Percentiles rank a stretch among this genome's conserved stretches.
Conservation (phyloP, 2,888 invertebrate species). For the Piscicola geometra region DNA sequence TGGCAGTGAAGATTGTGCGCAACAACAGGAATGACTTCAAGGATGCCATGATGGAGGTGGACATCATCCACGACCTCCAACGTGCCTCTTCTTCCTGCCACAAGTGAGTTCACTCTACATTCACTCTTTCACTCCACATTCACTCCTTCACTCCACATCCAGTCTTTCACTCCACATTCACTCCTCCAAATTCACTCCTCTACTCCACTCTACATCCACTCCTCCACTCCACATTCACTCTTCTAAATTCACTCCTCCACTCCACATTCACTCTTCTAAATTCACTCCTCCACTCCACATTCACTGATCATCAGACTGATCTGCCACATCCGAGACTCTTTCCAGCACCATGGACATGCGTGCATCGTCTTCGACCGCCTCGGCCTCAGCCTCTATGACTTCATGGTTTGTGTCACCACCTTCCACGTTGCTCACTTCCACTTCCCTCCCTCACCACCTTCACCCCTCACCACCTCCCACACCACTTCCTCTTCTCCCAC, state of each 20-base stretch:
- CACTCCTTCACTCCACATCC: neutral
- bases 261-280: no score
- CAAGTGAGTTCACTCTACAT: constrained; percentile 70
- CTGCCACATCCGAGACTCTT: constrained; percentile 51
- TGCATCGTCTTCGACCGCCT: constrained; percentile 56
- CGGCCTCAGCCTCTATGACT: constrained; percentile 57
- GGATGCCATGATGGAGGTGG: constrained; percentile 97
- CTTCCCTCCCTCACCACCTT: no score
- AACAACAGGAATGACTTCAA: constrained; percentile 99
- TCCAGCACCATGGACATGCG: constrained; percentile 57
- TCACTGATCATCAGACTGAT: neutral
- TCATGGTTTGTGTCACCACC: constrained; percentile 52
- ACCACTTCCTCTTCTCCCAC: no score
- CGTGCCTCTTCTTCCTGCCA: constrained; percentile 88
- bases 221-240: neutral
- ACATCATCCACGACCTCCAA: constrained; percentile 91
- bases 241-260: no score
- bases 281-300: no score
- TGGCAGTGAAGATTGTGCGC: constrained; percentile 95
- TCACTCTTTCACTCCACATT: neutral
- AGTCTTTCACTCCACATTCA: neutral
- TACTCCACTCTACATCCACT: neutral
- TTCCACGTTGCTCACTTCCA: no score
- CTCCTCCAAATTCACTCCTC: neutral
- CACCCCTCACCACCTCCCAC: no score